A percentile compares a stretch with the other conserved stretches of the same genome.
phyloP scores from a whole-genome alignment of 2,888 invertebrate genomes.

The Schrankia costaestrigalis region DNA sequence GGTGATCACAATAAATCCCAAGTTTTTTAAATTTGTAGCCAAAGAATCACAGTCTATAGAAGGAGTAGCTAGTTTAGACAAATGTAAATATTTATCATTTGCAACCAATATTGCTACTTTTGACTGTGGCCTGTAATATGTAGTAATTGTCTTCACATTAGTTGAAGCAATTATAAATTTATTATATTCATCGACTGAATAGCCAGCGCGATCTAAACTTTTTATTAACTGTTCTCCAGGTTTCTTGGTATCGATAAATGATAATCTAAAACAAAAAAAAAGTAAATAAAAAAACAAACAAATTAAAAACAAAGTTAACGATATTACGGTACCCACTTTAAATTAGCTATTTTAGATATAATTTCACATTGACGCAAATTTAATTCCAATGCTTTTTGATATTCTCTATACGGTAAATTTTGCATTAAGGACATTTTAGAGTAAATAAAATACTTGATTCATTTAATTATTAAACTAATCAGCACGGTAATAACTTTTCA shows the following conservation, averaged over 20 bases:
- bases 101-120: conserved; percentile 72
- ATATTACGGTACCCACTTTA: conserved; percentile 51
- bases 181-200: conserved; percentile 44
- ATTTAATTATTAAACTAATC: background rate
- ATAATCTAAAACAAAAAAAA: conserved; percentile 44
- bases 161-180: conserved; percentile 36
- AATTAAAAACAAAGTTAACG: background rate
- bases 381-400: conserved; percentile 49
- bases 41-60: conserved; percentile 65
- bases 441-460: too few relatives aligned
- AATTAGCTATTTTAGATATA: conserved; percentile 54
- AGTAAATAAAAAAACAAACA: background rate
- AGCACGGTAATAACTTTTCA: background rate
- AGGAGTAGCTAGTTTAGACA: conserved; percentile 66
- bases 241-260: conserved; percentile 39
- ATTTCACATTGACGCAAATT: conserved; percentile 56
- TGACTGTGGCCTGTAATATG: conserved; percentile 56
- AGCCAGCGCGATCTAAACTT: conserved; percentile 54
- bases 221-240: conserved; percentile 65
- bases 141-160: conserved; percentile 42
- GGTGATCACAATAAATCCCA: conserved; percentile 62
- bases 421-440: conserved; percentile 68
- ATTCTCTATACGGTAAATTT: conserved; percentile 56
- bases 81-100: conserved; percentile 62
- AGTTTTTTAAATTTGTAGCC: conserved; percentile 48